Base-by-base conservation (phyloP, 2,888 invertebrate genomes). In the Orchestes rusci region DNA sequence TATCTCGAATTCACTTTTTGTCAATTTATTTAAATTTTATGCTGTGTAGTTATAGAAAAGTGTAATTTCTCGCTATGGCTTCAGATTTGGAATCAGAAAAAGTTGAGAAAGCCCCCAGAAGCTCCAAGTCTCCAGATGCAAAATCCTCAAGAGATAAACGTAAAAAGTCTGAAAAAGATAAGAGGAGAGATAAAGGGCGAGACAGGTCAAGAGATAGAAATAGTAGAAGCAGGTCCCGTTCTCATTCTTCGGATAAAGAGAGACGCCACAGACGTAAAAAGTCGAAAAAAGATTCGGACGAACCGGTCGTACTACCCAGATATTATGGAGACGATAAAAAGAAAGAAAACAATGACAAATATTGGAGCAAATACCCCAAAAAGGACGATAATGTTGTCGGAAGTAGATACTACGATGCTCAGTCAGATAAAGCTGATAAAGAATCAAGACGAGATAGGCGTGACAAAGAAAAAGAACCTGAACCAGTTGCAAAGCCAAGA, bases 301-400 rank as follows among this genome's bases (percentile, higher is more conserved):
- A 39, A 5, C 12, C 28, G 20, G 23, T 40, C 12, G 37, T 43
- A 35, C 31, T 40, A 8, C 43, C 48, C 4, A 51, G 66, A 41
- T 67, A 66, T 56, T 66, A 66, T 52, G 65, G 65, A 7, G 66
- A 67, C 16, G 60, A 62, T 43, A 59, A 59, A 2, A 57, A 59
- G 12, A 59, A 61, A 27, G 58, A 59, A 32, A 63, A 60, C 37
- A 59, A 56, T 43, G 67, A 68, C 44, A 56, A 59, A n/a, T 67
- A 67, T 48, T 67, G 68, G 67, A 67, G 60, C 39, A 68, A 68
- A 51, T 67, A 68, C 49, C 65, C 67, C 12, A 62, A 59, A 43
- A 62, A 58, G 45, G 66, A 66, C 33, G 60, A 62, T n/a, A 53
- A 57, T 18, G 53, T 56, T 40, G 53, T 66, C 29, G 66, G 66